Evolutionary conservation across 1,140 invertebrate genomes (phyloP), one percentile per base, ranked within the genome.

Genomic region (Polypedilum vanderplanki): DNA sequence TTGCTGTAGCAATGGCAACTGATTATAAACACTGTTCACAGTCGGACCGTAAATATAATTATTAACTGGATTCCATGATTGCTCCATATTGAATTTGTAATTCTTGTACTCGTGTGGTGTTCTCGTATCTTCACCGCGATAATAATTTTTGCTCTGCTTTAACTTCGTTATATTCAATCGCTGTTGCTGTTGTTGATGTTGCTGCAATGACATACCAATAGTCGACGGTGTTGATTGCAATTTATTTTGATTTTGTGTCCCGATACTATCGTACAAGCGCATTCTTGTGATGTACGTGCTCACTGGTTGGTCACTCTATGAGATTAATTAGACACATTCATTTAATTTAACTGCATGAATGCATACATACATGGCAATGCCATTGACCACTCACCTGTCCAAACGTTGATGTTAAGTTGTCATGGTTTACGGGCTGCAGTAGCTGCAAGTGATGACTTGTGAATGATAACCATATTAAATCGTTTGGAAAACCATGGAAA

Each of bases 381-480:
- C 24, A 5, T 33, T 33, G 24, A 33, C 24, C 24, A 33, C 81
- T 81, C 75, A 82, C 81, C 78, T 81, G 77, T 78, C 81, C 81
- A 73, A 82, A 41, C 18, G 65, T 10, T 15, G 12, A 76, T 73
- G 80, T 82, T 79, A 79, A 81, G 77, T 83, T 82, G 76, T 83
- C 79, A 64, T 86, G 83, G 73, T 84, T 83, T 75, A 81, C 82
- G 76, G 85, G 87, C 77, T 86, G 85, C 73, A 90, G 81, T 75
- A 90, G 89, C 77, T 89, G 87, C 77, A 92, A 90, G 73, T 88
- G 89, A 82, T 93, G 94, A 74, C 91, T 93, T 73, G 92, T 87
- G 80, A 95, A 95, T 80, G 93, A 94, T 57, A 95, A 85, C 93
- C 94, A 96, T 18, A 96, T 88, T 33, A 91, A 85, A 79, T 95